phyloP scores from a whole-genome alignment of 1,140 invertebrate species.

The Camponotus pennsylvanicus region DNA sequence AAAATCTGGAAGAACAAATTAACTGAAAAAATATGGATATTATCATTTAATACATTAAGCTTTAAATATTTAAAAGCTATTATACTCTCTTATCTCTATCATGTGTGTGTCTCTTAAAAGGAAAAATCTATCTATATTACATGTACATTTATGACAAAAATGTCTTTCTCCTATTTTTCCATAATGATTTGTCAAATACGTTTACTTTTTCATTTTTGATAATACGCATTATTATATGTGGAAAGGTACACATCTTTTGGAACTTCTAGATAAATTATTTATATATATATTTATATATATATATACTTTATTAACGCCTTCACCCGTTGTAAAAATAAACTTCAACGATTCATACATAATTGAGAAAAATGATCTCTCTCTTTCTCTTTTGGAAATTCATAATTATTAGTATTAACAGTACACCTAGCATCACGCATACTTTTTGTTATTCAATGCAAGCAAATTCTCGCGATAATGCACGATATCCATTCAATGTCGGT shows the following conservation, averaged over 20 bases:
- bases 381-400: constrained; percentile 11
- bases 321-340: constrained; percentile 75
- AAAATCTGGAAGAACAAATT: constrained; percentile 43
- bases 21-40: constrained; percentile 8
- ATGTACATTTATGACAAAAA: constrained; percentile 45
- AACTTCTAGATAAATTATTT: constrained; percentile 61
- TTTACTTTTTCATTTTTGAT: constrained; percentile 31
- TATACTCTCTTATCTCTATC: constrained; percentile 24
- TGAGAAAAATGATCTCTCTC: constrained; percentile 52
- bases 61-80: constrained; percentile 45
- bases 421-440: not conserved
- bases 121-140: constrained; percentile 46
- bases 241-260: constrained; percentile 42
- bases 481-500: not conserved
- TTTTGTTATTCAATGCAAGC: constrained; percentile 24
- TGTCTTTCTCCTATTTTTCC: not conserved
- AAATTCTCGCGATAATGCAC: not conserved
- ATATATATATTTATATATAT: too few species aligned
- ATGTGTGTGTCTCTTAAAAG: constrained; percentile 20
- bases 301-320: constrained; percentile 38
- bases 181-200: constrained; percentile 20
- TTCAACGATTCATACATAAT: constrained; percentile 75
- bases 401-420: constrained; percentile 25
- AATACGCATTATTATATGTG: constrained; percentile 43
- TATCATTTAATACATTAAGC: constrained; percentile 36